Percentiles rank a stretch among this genome's conserved stretches.
Conservation (phyloP, 2,797 vertebrate species). For the Darevskia nairensis region DNA sequence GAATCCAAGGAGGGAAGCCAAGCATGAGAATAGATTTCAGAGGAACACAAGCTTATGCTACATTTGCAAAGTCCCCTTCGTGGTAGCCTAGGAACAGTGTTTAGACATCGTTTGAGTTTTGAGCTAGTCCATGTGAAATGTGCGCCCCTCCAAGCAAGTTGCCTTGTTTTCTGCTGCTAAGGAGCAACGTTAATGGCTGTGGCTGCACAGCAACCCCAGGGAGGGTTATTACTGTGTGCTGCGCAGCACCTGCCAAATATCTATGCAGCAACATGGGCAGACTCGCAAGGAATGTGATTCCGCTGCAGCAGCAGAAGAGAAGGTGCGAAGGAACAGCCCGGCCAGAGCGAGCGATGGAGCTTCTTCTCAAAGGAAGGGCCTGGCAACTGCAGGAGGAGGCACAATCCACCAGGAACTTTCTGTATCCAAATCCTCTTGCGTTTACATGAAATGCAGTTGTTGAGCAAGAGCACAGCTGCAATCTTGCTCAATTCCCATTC, state of each 20-base stretch:
- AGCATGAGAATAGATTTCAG: background rate
- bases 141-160: background rate
- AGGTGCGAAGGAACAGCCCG: background rate
- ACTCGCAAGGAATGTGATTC: conserved; percentile 31
- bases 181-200: conserved; percentile 2
- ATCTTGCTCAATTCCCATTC: background rate
- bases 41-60: background rate
- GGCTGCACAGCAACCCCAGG: conserved; percentile 12
- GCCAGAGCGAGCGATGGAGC: background rate
- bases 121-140: background rate
- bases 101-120: background rate
- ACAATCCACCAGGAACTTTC: background rate
- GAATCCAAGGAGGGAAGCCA: background rate
- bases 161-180: conserved; percentile 30
- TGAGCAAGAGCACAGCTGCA: background rate
- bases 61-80: background rate
- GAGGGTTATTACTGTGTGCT: background rate
- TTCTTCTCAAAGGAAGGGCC: background rate
- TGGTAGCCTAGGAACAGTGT: conserved; percentile 32
- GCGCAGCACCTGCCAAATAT: conserved; percentile 14
- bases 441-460: background rate
- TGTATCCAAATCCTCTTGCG: background rate
- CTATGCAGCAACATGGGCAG: conserved; percentile 28
- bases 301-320: conserved; percentile 1
- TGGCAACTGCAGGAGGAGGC: background rate